phyloP scores from a whole-genome alignment of 2,797 vertebrate genomes.

The Euphonia xanthogaster region DNA sequence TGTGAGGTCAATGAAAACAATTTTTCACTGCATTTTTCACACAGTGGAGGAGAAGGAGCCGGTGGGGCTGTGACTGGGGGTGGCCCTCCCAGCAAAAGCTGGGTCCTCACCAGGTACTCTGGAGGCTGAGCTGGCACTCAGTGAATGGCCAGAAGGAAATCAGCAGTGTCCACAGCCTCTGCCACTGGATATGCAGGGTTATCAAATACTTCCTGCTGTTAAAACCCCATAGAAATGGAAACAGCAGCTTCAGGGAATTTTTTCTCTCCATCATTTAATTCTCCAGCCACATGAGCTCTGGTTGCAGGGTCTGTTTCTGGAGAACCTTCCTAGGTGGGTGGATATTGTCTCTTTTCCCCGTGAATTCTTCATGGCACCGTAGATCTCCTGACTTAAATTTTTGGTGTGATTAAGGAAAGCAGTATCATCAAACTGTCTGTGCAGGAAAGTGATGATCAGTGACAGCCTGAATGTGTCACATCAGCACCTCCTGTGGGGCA shows the following conservation, averaged over 20 bases:
- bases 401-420: neutral
- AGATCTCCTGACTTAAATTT: neutral
- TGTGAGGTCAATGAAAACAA: neutral
- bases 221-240: neutral
- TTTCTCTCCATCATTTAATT: neutral
- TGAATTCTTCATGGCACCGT: neutral
- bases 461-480: neutral
- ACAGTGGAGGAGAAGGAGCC: neutral
- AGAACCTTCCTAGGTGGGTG: neutral
- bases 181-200: neutral
- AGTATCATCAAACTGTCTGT: neutral
- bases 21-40: neutral
- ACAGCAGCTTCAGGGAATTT: neutral
- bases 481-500: neutral
- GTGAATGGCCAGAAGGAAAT: neutral
- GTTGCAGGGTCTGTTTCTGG: neutral
- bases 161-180: neutral
- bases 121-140: neutral
- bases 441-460: neutral
- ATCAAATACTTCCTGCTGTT: neutral
- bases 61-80: rapidly evolving
- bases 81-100: neutral
- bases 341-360: neutral
- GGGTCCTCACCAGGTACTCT: neutral
- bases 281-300: neutral